phyloP scores from a whole-genome alignment of 2,113 vertebrate genomes.

The human region GRCh38 chr4:122748001-122748500 shows the following conservation, averaged over 20 bases:
- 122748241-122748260: neutral
- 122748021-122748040: neutral
- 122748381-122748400: neutral
- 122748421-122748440: neutral
- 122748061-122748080: neutral
- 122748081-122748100: neutral
- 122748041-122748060: neutral
- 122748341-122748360: neutral
- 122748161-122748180: neutral
- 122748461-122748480: neutral
- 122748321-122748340: neutral
- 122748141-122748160: neutral
- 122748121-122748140: neutral
- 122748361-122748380: neutral
- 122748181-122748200: neutral
- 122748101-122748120: neutral
- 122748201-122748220: neutral
- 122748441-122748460: neutral
- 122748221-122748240: neutral
- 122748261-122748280: neutral
- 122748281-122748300: neutral
- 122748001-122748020: neutral
- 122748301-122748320: neutral
- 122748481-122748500: neutral
- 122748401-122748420: neutral